Evolutionary conservation across 2,113 vertebrate genomes (phyloP), one percentile per base, ranked within the genome.

Genomic region (Bubo blakistoni): DNA sequence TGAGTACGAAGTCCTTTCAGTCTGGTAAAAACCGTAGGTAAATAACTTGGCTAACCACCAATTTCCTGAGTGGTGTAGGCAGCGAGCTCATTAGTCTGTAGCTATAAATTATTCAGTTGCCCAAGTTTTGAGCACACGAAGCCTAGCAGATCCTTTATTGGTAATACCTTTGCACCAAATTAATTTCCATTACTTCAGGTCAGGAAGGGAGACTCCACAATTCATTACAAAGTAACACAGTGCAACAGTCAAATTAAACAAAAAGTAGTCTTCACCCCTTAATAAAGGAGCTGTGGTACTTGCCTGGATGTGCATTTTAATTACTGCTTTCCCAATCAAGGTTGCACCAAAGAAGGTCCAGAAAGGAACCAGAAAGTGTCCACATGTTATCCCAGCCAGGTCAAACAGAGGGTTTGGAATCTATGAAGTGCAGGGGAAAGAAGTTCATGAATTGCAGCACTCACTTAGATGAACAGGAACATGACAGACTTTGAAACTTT

Each of bases 331-430:
- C 93, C 99, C 99, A 91, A 99, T 98, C 42, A 99, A 94, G 54
- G 99, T 99, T n/a, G 99, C 99, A 87, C 99, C 99, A 95, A 99
- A 99, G 98, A 99, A 99, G 44, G 99, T 99, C 99, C 99, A 99
- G 95, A 99, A 99, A 54, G 99, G 99, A 94, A 99, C 99, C 66
- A 99, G 97, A 85, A 99, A 99, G 95, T 99, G 98, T 78, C 98
- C 98, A 93, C 98, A 99, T 16, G 98, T 99, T 95, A 99, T 99
- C 95, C 99, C 99, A 52, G 99, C 99, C 96, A 99, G 98, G 98
- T 99, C 99, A 67, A 99, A 99, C 26, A 99, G 97, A 40, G 99
- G 98, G 90, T 99, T 99, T 86, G 98, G 98, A 97, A 99, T 99
- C 99, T 99, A 89, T 52, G 74, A 84, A 83, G 77, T 3, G 81